Evolutionary conservation across 2,113 vertebrate species (phyloP).

Genomic region (Rhabdomys dilectus): DNA sequence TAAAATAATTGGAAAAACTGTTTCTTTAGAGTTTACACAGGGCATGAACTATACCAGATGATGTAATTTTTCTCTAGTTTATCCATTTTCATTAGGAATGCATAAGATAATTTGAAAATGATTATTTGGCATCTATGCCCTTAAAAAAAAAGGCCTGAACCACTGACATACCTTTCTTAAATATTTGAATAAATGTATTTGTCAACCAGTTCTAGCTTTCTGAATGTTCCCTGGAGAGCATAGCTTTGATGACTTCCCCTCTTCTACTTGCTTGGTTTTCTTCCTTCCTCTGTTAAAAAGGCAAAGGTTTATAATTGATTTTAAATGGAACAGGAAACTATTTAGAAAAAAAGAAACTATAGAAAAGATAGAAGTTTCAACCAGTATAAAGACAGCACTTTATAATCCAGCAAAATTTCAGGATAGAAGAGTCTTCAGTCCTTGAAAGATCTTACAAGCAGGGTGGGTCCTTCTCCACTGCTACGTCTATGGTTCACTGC

Average conservation of each 20-base stretch:
- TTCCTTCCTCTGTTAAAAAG: not conserved
- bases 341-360: not conserved
- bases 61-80: not conserved
- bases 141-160: not conserved
- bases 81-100: not conserved
- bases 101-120: not conserved
- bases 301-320: not conserved
- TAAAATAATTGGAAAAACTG: not conserved
- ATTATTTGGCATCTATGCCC: not conserved
- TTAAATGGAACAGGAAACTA: not conserved
- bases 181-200: not conserved
- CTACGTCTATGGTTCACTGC: not conserved
- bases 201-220: not conserved
- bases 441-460: not conserved
- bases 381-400: not conserved
- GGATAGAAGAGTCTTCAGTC: not conserved
- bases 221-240: not conserved
- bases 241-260: not conserved
- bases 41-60: not conserved
- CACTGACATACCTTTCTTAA: not conserved
- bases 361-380: not conserved
- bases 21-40: not conserved
- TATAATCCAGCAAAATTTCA: not conserved
- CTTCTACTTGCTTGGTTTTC: not conserved
- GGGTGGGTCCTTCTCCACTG: not conserved